These are phyloP conservation scores for Lytechinus pictus DNA, from an alignment of 35 echinoderm and acorn worm species.

Conservation along the genomic window DNA sequence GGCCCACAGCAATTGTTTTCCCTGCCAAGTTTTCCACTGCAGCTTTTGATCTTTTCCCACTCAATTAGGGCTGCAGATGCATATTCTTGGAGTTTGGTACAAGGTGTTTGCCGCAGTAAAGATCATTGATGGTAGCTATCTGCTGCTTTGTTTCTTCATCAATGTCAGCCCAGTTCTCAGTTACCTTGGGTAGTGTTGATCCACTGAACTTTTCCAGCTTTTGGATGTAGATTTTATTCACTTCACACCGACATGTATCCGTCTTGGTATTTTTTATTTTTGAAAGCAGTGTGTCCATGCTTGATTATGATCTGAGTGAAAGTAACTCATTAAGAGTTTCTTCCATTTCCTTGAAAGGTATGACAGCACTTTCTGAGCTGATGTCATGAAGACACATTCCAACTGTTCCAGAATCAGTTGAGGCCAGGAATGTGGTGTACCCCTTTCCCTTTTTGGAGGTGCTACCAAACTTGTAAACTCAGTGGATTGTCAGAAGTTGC, in stretches of 20 bases:
- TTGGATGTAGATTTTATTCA: conserved; percentile 58
- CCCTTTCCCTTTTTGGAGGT: conserved; percentile 47
- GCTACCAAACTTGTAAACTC: conserved; percentile 40
- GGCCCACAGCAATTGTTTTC: no score
- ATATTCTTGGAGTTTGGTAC: no score
- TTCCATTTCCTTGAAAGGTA: conserved; percentile 31
- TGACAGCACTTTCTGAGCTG: neutral
- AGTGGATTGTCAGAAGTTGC: neutral
- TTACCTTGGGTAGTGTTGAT: conserved; percentile 40
- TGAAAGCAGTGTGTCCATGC: conserved; percentile 41
- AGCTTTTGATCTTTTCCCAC: no score
- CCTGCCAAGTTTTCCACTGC: no score
- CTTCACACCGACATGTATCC: conserved; percentile 27
- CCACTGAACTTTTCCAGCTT: conserved; percentile 55
- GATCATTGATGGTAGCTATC: conserved; percentile 58
- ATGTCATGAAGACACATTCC: conserved; percentile 49
- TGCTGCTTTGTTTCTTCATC: conserved; percentile 42
- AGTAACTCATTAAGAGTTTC: conserved; percentile 37
- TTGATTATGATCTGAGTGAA: conserved; percentile 17
- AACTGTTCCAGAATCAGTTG: conserved; percentile 48
- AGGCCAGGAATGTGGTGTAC: conserved; percentile 45
- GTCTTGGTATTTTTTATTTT: conserved; percentile 74
- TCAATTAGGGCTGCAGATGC: no score
- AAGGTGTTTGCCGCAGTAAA: no score
- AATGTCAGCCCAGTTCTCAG: conserved; percentile 52